Conservation (phyloP, 1,140 invertebrate genomes). For the Anastrepha ludens region DNA sequence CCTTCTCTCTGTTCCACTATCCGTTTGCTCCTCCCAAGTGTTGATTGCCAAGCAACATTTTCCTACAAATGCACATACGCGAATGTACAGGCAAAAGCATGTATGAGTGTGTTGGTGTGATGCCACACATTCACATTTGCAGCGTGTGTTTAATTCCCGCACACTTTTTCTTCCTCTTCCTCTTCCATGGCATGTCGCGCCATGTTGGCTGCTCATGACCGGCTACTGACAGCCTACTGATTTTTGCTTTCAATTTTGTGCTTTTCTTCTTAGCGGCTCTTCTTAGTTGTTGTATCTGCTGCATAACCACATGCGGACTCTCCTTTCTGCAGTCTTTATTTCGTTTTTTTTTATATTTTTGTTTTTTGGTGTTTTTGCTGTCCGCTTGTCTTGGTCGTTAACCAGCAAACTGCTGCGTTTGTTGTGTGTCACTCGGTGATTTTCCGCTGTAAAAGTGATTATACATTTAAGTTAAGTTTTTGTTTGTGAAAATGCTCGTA, state of each 20-base stretch:
- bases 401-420: neutral
- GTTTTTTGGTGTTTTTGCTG: neutral
- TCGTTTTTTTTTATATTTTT: neutral
- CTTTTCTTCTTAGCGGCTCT: neutral
- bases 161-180: neutral
- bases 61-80: neutral
- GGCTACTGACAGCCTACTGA: neutral
- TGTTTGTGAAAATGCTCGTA: neutral
- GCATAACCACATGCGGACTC: neutral
- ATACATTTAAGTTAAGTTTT: neutral
- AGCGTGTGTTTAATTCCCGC: neutral
- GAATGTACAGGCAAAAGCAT: neutral
- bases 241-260: neutral
- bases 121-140: neutral
- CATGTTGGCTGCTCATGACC: neutral
- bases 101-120: neutral
- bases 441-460: slow-evolving; percentile 35
- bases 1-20: neutral
- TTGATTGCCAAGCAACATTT: neutral
- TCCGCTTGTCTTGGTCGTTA: slow-evolving; percentile 4
- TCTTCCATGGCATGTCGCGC: neutral
- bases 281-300: neutral
- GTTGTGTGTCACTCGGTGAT: neutral
- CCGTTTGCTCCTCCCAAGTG: neutral
- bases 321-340: neutral